Conservation (phyloP, 2,888 invertebrate species). For the Herminia tarsipennalis region DNA sequence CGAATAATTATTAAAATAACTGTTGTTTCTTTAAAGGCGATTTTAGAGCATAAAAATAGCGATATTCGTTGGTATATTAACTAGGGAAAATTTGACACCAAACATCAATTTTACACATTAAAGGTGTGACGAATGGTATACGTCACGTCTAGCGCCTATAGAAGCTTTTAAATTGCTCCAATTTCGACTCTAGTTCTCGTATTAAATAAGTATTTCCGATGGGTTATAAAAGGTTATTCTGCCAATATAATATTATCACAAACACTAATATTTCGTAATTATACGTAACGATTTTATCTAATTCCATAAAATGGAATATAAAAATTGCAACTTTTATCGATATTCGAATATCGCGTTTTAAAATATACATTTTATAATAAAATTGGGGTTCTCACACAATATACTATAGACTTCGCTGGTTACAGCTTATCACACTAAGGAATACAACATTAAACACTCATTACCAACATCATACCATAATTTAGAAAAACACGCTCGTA, state of each 20-base stretch:
- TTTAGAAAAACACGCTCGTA: constrained; percentile 42
- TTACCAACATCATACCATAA: constrained; percentile 31
- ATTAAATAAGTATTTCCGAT: not conserved
- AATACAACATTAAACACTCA: constrained; percentile 28
- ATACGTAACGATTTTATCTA: constrained; percentile 11
- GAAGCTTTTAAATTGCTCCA: too few species aligned
- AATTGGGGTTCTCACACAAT: constrained; percentile 32
- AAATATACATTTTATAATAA: constrained; percentile 33
- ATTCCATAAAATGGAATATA: constrained; percentile 36
- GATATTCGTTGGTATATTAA: too few species aligned
- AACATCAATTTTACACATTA: too few species aligned
- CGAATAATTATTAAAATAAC: too few species aligned
- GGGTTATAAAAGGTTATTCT: not conserved
- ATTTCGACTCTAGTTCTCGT: too few species aligned
- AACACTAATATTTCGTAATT: constrained; percentile 1
- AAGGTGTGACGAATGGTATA: too few species aligned
- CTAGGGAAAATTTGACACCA: too few species aligned
- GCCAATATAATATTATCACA: not conserved
- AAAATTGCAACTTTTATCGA: constrained; percentile 29
- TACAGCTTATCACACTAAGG: constrained; percentile 17
- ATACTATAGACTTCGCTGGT: constrained; percentile 13
- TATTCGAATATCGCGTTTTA: constrained; percentile 24
- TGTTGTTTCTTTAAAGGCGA: too few species aligned
- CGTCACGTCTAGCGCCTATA: too few species aligned
- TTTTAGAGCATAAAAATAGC: too few species aligned